phyloP scores from a whole-genome alignment of 2,888 invertebrate species.

The Synanthedon myopaeformis region DNA sequence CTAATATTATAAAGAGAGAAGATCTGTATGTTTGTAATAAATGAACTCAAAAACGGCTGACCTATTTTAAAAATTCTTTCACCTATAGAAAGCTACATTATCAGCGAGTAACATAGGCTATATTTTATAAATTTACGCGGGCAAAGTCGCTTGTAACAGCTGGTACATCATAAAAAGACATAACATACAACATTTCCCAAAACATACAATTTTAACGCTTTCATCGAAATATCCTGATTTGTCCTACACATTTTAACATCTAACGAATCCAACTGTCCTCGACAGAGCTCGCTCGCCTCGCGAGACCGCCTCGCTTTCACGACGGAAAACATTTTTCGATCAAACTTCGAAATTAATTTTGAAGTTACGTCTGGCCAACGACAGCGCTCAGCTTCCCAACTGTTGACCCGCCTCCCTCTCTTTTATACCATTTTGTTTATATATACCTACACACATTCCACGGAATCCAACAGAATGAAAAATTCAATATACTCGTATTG shows the following conservation, averaged over 20 bases:
- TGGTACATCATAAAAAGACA: no score
- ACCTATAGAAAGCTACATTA: no score
- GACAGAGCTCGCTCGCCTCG: constrained; percentile 1
- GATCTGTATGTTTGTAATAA: no score
- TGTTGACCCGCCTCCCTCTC: constrained; percentile 16
- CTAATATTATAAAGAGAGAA: no score
- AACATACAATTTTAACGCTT: not conserved
- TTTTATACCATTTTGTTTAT: constrained; percentile 23
- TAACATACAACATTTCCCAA: not conserved
- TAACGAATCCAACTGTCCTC: not conserved
- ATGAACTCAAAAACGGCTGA: no score
- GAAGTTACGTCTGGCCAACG: constrained; percentile 45
- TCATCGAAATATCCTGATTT: not conserved
- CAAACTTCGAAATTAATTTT: constrained; percentile 61
- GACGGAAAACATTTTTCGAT: constrained; percentile 53
- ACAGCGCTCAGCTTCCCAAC: constrained; percentile 11
- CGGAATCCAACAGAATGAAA: no score
- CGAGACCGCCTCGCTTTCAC: constrained; percentile 21
- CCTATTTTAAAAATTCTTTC: no score
- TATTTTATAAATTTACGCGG: no score
- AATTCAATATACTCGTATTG: no score
- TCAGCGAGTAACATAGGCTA: no score
- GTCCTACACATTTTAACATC: not conserved
- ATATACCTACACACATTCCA: no score
- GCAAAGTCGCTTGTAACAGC: no score